phyloP scores from a whole-genome alignment of 1,140 invertebrate species.

The Charaxes varanes region DNA sequence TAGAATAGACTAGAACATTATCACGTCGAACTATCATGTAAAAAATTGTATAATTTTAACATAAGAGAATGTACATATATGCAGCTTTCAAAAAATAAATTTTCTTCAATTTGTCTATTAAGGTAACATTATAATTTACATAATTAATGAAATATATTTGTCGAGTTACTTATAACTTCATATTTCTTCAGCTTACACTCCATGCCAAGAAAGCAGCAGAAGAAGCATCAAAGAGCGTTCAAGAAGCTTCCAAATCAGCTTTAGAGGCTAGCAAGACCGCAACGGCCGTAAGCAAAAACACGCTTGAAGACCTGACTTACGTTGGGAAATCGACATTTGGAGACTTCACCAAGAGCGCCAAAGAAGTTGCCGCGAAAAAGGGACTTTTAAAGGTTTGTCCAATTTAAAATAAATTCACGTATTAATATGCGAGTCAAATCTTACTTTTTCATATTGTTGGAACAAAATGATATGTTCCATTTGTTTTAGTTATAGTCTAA shows the following conservation, averaged over 20 bases:
- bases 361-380: slow-evolving; percentile 90
- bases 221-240: slow-evolving; percentile 87
- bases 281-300: slow-evolving; percentile 90
- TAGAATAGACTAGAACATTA: too few relatives aligned
- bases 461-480: too few relatives aligned
- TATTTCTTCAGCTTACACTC: slow-evolving; percentile 80
- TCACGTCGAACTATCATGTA: too few relatives aligned
- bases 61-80: too few relatives aligned
- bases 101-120: too few relatives aligned
- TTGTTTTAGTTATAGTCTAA: too few relatives aligned
- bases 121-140: too few relatives aligned
- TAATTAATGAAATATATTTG: too few relatives aligned
- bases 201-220: slow-evolving; percentile 92
- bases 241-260: slow-evolving; percentile 87
- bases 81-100: too few relatives aligned
- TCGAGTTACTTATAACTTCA: neutral
- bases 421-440: neutral
- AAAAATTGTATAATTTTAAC: too few relatives aligned
- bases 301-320: slow-evolving; percentile 89
- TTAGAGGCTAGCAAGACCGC: slow-evolving; percentile 91
- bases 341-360: slow-evolving; percentile 93
- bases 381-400: slow-evolving; percentile 88
- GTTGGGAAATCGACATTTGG: slow-evolving; percentile 90
- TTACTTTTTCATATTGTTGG: too few relatives aligned
- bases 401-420: neutral